Evolutionary conservation across 2,888 invertebrate genomes (phyloP).

Genomic region (Trichogramma dendrolimi): DNA sequence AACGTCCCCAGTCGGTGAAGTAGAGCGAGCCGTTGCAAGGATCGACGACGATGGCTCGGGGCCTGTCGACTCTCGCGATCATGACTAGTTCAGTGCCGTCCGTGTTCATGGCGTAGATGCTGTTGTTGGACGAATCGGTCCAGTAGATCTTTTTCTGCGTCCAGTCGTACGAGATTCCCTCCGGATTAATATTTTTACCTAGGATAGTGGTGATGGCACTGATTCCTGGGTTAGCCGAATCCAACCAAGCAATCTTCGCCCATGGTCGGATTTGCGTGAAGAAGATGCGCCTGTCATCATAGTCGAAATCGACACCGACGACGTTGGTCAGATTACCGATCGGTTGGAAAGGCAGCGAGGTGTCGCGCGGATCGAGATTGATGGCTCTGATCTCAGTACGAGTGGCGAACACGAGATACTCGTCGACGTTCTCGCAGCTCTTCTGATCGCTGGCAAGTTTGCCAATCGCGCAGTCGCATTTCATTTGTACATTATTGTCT

Average conservation of each 20-base stretch:
- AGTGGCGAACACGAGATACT: constrained; percentile 90
- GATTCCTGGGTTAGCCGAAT: constrained; percentile 65
- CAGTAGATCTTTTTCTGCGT: constrained; percentile 95
- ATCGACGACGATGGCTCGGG: constrained; percentile 91
- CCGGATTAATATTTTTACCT: constrained; percentile 80
- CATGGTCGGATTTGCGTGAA: constrained; percentile 92
- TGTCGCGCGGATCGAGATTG: constrained; percentile 79
- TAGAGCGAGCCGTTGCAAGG: constrained; percentile 94
- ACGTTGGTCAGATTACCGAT: constrained; percentile 84
- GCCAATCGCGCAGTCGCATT: constrained; percentile 92
- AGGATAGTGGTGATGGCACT: constrained; percentile 66
- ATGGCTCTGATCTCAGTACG: constrained; percentile 89
- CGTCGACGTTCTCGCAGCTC: constrained; percentile 78
- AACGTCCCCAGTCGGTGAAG: constrained; percentile 94
- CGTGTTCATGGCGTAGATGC: constrained; percentile 90
- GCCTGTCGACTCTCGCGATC: constrained; percentile 89
- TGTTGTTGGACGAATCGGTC: constrained; percentile 93
- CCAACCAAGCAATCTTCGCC: constrained; percentile 80
- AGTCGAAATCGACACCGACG: constrained; percentile 94
- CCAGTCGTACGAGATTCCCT: constrained; percentile 96
- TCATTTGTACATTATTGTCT: constrained; percentile 59
- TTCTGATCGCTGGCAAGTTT: constrained; percentile 63
- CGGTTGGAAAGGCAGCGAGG: constrained; percentile 79
- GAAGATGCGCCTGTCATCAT: constrained; percentile 77
- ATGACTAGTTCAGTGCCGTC: constrained; percentile 83